Evolutionary conservation across 1,140 invertebrate species (phyloP), one percentile per base, ranked within the genome.

Genomic region (Nasonia giraulti): DNA sequence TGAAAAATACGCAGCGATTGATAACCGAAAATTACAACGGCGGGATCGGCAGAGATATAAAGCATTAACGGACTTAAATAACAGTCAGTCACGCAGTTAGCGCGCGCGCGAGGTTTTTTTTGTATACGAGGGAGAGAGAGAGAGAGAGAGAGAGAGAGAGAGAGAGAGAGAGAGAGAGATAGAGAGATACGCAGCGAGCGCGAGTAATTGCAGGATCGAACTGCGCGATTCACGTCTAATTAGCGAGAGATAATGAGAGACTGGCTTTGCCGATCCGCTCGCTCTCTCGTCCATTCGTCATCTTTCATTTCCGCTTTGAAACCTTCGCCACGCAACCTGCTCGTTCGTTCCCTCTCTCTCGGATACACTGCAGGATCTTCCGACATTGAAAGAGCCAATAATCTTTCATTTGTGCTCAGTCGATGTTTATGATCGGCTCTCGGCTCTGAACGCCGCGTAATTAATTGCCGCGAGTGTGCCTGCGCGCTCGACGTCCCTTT

Each of bases 371-470:
- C 27, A 55, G 47, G n/a, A 11, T 50, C 69, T 73, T 8, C 75
- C n/a, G 77, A 79, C 77, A 79, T 62, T 79, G 62, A 80, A 80
- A 44, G 33, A 27, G 78, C 78, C 55, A 69, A 80, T 80, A 69
- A 80, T 80, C 78, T 55, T 80, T 80, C 78, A 80, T 69, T 37
- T 66, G 50, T 23, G 27, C 76, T n/a, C 11, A 62, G 27, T 17
- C 76, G 50, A 78, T 62, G 76, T 78, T 78, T 78, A 78, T 78
- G 78, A 68, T 80, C 78, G 78, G 78, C 62, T 80, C 62, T 80
- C 66, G 5, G 66, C 66, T 27, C 1, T 69, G 66, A n/a, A 69
- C 66, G 11, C 66, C 66, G 27, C 7, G 66, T 69, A 71, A 71
- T 71, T 71, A 71, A 71, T 71, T 71, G 31, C 27, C 66, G 17